Evolutionary conservation across 2,113 vertebrate species (phyloP), one percentile per base, ranked within the genome.

Genomic region (Crotophaga sulcirostris): DNA sequence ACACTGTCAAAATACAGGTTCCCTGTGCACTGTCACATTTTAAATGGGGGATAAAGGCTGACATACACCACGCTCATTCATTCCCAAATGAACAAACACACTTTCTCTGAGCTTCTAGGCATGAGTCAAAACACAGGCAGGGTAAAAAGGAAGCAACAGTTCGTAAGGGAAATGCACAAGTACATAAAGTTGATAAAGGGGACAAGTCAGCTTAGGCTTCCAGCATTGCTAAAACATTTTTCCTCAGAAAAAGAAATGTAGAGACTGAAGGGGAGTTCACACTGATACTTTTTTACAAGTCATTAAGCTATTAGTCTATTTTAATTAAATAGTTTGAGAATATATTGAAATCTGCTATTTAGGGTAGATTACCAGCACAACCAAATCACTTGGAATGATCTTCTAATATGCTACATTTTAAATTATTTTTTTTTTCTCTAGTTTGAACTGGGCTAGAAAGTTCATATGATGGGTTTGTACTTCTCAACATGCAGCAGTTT

Each of bases 11-110:
- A 84, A 63, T 44, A 56, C 1, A 67, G 13, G 10, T 58, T 91
- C 33, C 64, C 36, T 51, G 8, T 25, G 29, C 33, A 54, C 28
- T 69, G 17, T 31, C 11, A 3, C 17, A 25, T 70, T 92, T 45
- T 36, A 73, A 68, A 80, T 25, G 52, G 25, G 28, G 29, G 14
- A 44, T 79, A 45, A 82, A 84, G 36, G 49, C 24, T 76, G 78
- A 55, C 4, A 2, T 15, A 31, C 1, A 59, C 25, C 23, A 62
- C 1, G 1, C 25, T 29, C 9, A 8, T 64, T 70, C 8, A 74
- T 74, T 80, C 42, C 11, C 26, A 84, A 24, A 45, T 10, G 63
- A 84, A 44, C 16, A 74, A 23, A 33, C 24, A 64, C 7, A 21
- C 16, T n/a, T 85, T 34, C 13, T 29, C 31, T 34, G 63, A 78